A percentile compares a stretch with the other conserved stretches of the same genome.
These are phyloP conservation scores for Lycorma delicatula DNA, from an alignment of 1,140 invertebrate genomes.

Conservation along the genomic window DNA sequence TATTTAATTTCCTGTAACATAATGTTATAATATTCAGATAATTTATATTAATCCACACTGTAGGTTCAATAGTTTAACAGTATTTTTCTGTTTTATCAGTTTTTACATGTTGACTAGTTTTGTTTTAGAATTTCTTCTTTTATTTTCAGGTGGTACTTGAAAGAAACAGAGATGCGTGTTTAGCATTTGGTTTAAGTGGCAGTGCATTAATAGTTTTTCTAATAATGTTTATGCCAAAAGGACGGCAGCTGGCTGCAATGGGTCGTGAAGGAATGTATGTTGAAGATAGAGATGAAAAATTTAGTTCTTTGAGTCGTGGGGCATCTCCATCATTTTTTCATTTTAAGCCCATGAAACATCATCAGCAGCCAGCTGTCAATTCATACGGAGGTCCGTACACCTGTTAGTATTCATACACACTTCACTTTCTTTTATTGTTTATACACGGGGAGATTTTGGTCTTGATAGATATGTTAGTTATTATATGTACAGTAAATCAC, in stretches of 20 bases:
- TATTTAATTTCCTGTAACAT: too few relatives aligned
- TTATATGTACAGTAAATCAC: too few relatives aligned
- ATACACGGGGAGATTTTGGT: too few relatives aligned
- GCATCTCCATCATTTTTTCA: conserved; percentile 84
- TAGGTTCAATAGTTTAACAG: too few relatives aligned
- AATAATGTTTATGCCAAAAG: conserved; percentile 90
- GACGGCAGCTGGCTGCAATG: conserved; percentile 80
- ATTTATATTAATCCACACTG: too few relatives aligned
- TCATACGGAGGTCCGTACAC: conserved; percentile 20
- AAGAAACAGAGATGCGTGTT: conserved; percentile 71
- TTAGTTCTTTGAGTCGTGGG: conserved; percentile 63
- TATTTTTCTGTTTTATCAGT: too few relatives aligned
- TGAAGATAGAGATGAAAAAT: conserved; percentile 65
- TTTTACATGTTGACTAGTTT: too few relatives aligned
- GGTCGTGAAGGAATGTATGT: conserved; percentile 70
- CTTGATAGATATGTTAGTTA: too few relatives aligned
- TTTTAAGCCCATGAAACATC: conserved; percentile 71
- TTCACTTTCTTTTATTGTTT: not conserved
- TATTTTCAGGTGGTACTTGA: conserved; percentile 49
- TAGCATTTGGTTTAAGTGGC: conserved; percentile 75
- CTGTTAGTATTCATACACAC: not conserved
- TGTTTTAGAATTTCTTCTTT: conserved; percentile 7
- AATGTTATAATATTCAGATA: too few relatives aligned
- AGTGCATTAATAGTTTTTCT: conserved; percentile 77
- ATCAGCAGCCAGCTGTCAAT: conserved; percentile 22